These are phyloP conservation scores for Scaptomyza cyrtandrae DNA, from an alignment of 2,888 invertebrate genomes.

Conservation along the genomic window DNA sequence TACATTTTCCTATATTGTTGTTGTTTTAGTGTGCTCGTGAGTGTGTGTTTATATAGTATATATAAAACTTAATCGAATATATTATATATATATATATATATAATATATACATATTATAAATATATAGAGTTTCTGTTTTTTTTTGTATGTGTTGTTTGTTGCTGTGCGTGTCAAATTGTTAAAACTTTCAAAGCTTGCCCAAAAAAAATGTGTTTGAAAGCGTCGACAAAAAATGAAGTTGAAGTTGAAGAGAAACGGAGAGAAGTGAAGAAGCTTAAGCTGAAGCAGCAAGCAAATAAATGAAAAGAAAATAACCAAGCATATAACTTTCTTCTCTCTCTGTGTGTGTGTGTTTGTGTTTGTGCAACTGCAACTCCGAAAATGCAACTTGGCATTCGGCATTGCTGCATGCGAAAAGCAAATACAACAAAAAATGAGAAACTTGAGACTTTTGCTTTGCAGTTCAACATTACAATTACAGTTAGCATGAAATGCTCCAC, in stretches of 20 bases:
- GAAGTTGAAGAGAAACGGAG: too few species aligned
- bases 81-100: too few species aligned
- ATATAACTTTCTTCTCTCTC: constrained; percentile 7
- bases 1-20: neutral
- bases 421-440: constrained; percentile 14
- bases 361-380: constrained; percentile 15
- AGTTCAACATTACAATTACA: constrained; percentile 30
- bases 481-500: neutral
- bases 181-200: constrained; percentile 24
- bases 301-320: constrained; percentile 2
- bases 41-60: neutral
- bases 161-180: constrained; percentile 61
- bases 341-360: neutral
- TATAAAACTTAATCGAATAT: neutral
- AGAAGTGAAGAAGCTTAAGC: too few species aligned
- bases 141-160: constrained; percentile 26
- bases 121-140: constrained; percentile 3
- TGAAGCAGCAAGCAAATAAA: constrained; percentile 2
- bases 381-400: neutral
- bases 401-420: constrained; percentile 23
- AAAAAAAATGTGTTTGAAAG: constrained; percentile 63
- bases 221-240: constrained; percentile 18
- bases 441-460: constrained; percentile 20
- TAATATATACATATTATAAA: too few species aligned
- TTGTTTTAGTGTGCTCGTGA: constrained; percentile 3